Base-by-base conservation (phyloP, 1,140 invertebrate species). In the Augochlora pura region DNA sequence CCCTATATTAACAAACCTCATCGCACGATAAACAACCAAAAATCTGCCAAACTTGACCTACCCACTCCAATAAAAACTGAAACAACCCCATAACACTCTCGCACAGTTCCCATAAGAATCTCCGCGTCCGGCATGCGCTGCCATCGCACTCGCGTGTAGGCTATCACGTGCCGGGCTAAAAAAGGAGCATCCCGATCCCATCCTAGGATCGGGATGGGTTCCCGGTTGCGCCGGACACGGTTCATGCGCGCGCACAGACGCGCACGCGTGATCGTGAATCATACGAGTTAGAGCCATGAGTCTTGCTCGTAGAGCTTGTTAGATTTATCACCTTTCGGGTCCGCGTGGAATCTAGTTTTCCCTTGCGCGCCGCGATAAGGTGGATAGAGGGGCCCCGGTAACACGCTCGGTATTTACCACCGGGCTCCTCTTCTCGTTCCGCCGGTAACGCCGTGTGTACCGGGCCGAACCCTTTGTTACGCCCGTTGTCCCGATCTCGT, bases 391-490 rank as follows among this genome's bases (percentile, higher is more conserved):
- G n/a, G n/a, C n/a, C 10, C 59, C 54, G 8, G 27, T 57, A 52
- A 76, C 60, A 74, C 65, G 66, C 69, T 70, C 27, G 52, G 38
- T 83, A 60, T 81, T 81, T 81, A 78, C 62, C 70, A 75, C 78
- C 65, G 66, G 66, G 25, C 49, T 73, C 69, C 73, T 74, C 73
- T 74, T 69, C 49, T 68, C 42, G 21, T 49, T 32, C 69, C 69
- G 27, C 73, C 54, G 69, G 75, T 83, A 69, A 42, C 60, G 65
- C 42, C 25, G 39, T 62, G 68, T 57, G 77, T 71, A 73, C 66
- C 66, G 68, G 78, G 60, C 59, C 84, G 80, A 90, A 88, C 88
- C 87, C 87, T 90, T 90, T 90, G 89, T 90, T 90, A 90, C 84
- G 80, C 83, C 78, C 80, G 83, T 87, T 86, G 80, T 85, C 82